Percentiles rank a stretch among this genome's conserved stretches.
These are phyloP conservation scores for Centroberyx gerrardi DNA, from an alignment of 2,797 vertebrate species.

Conservation along the genomic window DNA sequence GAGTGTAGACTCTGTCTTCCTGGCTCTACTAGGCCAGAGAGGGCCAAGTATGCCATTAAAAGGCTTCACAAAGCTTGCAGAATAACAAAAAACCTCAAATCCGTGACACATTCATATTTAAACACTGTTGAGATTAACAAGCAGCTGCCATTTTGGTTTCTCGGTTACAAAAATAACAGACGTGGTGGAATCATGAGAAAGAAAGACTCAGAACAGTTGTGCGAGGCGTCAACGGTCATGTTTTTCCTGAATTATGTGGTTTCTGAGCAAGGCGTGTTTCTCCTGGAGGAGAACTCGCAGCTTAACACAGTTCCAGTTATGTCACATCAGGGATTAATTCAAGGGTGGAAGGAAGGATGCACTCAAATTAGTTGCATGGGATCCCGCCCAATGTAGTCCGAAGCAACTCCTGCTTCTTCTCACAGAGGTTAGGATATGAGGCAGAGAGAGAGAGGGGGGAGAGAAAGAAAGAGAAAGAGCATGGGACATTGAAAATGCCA, in stretches of 20 bases:
- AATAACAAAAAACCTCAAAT: conserved; percentile 27
- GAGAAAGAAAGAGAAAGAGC: no score
- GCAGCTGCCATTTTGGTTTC: conserved; percentile 39
- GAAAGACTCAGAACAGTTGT: not conserved
- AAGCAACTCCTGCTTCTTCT: not conserved
- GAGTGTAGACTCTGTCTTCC: not conserved
- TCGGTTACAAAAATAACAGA: conserved; percentile 31
- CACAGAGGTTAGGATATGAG: not conserved
- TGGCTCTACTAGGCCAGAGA: conserved; percentile 18
- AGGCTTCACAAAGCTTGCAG: conserved; percentile 6
- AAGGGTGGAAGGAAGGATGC: conserved; percentile 19
- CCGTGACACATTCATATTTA: conserved; percentile 6
- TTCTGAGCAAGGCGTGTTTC: conserved; percentile 19
- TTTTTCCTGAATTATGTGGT: conserved; percentile 21
- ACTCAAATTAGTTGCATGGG: not conserved
- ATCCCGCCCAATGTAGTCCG: not conserved
- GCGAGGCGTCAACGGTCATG: not conserved
- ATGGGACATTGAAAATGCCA: not conserved
- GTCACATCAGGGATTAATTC: conserved; percentile 53
- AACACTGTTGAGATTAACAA: conserved; percentile 32
- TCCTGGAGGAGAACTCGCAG: conserved; percentile 18
- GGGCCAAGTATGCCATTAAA: not conserved
- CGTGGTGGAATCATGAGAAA: conserved; percentile 9
- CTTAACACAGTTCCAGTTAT: conserved; percentile 42
- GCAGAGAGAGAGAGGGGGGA: not conserved